Percentiles rank a stretch among this genome's conserved stretches.
Conservation (phyloP, 2,888 invertebrate species). For the Drosophila falleni region DNA sequence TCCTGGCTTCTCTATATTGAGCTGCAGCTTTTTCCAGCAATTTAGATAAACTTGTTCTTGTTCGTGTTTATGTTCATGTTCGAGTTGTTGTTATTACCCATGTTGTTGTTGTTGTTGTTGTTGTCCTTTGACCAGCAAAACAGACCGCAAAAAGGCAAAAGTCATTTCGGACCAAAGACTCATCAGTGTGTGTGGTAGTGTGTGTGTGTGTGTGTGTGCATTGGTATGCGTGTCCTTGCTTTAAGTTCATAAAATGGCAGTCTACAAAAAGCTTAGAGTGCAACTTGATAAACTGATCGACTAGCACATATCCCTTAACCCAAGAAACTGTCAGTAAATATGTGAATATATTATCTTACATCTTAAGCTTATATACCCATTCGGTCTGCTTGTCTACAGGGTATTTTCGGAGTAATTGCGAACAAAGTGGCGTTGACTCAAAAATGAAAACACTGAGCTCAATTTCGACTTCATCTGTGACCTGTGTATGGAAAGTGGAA, state of each 20-base stretch:
- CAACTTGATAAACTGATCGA: constrained; percentile 2
- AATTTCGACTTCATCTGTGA: not conserved
- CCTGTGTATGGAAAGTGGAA: constrained; percentile 33
- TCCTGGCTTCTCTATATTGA: constrained; percentile 29
- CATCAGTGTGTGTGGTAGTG: constrained; percentile 2
- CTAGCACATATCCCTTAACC: constrained; percentile 7
- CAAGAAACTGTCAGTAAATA: not conserved
- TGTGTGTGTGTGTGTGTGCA: constrained; percentile 10
- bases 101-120: constrained; percentile 48
- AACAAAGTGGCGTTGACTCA: constrained; percentile 3
- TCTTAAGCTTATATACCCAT: not conserved
- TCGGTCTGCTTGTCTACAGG: not conserved
- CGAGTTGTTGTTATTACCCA: constrained; percentile 56
- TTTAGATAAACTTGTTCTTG: constrained; percentile 79
- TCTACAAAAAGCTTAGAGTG: constrained; percentile 27
- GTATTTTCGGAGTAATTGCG: constrained; percentile 4
- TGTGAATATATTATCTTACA: not conserved
- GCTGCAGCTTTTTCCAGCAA: constrained; percentile 67
- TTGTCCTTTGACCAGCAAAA: constrained; percentile 63
- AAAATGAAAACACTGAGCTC: not conserved
- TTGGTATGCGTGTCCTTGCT: constrained; percentile 53
- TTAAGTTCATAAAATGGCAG: constrained; percentile 72
- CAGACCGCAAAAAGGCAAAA: constrained; percentile 79
- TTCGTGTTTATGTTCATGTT: constrained; percentile 42
- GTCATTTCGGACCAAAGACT: constrained; percentile 59